phyloP scores from a whole-genome alignment of 2,113 vertebrate species.

The Paradisaea rubra region DNA sequence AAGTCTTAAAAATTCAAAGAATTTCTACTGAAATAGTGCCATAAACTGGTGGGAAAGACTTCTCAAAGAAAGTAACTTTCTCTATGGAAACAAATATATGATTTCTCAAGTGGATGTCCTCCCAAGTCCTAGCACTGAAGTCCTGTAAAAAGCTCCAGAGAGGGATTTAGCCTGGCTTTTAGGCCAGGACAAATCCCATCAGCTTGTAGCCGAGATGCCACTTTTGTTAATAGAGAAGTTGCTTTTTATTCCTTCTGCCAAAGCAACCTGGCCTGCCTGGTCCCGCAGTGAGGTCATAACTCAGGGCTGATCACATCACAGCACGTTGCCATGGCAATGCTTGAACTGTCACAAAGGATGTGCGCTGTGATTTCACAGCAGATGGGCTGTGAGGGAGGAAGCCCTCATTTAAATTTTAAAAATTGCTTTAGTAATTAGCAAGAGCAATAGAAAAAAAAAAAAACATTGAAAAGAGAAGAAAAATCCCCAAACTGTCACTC shows the following conservation, averaged over 20 bases:
- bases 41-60: neutral
- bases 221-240: neutral
- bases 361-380: constrained; percentile 60
- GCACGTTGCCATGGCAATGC: constrained; percentile 39
- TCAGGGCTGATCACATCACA: constrained; percentile 60
- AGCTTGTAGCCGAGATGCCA: neutral
- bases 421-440: constrained; percentile 63
- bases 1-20: neutral
- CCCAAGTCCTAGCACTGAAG: neutral
- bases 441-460: constrained; percentile 31
- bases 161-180: neutral
- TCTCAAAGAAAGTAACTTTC: neutral
- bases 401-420: constrained; percentile 64
- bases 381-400: constrained; percentile 66
- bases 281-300: constrained; percentile 56
- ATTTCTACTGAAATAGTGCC: neutral
- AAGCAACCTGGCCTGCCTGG: neutral
- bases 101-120: neutral
- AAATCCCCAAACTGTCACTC: neutral
- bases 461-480: constrained; percentile 14
- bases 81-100: neutral
- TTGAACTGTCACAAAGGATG: constrained; percentile 59
- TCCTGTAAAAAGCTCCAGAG: neutral
- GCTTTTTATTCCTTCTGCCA: constrained; percentile 20
- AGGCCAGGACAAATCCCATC: neutral